Percentiles rank a stretch among this genome's conserved stretches.
Conservation (phyloP, 2,113 vertebrate genomes). For the Hippolais icterina region DNA sequence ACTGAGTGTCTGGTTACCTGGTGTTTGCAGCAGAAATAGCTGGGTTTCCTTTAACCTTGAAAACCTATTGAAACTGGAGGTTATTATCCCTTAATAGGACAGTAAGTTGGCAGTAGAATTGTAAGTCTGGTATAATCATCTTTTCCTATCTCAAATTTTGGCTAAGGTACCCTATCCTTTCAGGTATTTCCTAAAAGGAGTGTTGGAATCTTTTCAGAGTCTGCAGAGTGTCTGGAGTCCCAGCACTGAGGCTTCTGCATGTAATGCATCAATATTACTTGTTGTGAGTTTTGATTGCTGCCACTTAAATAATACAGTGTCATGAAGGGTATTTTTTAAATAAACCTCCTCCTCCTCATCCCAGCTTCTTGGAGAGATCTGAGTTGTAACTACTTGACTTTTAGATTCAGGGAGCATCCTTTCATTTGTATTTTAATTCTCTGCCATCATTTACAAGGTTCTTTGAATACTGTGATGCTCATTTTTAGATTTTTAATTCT, state of each 20-base stretch:
- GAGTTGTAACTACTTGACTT: not conserved
- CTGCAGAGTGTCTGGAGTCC: not conserved
- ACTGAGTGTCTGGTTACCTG: not conserved
- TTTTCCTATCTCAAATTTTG: not conserved
- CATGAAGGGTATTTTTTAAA: not conserved
- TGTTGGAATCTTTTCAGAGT: not conserved
- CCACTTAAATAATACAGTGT: not conserved
- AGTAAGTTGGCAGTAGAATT: not conserved
- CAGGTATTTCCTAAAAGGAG: not conserved
- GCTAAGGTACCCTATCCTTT: not conserved
- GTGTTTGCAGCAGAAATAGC: not conserved
- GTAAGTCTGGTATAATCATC: not conserved
- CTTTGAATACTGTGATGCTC: not conserved
- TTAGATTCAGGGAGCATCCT: not conserved
- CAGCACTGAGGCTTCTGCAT: not conserved
- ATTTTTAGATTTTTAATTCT: not conserved
- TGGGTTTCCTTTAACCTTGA: not conserved
- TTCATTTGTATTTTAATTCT: not conserved
- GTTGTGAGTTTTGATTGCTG: not conserved
- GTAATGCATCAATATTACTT: not conserved
- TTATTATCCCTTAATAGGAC: not conserved
- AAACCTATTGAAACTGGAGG: not conserved
- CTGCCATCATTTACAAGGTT: not conserved
- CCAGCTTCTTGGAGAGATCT: not conserved
- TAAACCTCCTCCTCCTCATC: not conserved